phyloP scores from a whole-genome alignment of 2,113 vertebrate species.

The Gymnorhina tibicen region DNA sequence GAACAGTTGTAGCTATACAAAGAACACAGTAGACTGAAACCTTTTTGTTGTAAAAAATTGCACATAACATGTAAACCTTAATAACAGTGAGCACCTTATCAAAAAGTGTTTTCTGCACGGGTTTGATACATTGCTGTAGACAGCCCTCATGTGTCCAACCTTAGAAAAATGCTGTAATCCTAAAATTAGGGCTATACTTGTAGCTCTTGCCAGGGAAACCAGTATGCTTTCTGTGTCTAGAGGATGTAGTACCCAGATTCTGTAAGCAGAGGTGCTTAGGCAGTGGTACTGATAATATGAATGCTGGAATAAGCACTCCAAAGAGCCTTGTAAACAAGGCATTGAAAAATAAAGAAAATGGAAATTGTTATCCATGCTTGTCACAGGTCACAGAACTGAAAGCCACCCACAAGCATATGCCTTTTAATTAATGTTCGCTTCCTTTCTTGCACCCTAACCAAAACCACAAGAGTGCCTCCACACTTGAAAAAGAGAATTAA shows the following conservation, averaged over 20 bases:
- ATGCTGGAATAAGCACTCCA: not conserved
- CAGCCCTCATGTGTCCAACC: not conserved
- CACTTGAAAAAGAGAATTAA: not conserved
- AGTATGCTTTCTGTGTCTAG: not conserved
- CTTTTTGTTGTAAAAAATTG: not conserved
- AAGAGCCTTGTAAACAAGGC: not conserved
- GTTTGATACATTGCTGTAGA: not conserved
- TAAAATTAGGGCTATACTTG: not conserved
- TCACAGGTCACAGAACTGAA: not conserved
- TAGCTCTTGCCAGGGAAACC: not conserved
- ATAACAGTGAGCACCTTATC: not conserved
- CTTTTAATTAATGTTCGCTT: not conserved
- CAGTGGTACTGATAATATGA: not conserved
- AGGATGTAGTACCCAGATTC: not conserved
- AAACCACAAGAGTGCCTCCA: not conserved
- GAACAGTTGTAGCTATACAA: constrained; percentile 13
- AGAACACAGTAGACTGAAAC: not conserved
- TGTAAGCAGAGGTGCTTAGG: not conserved
- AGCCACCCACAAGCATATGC: not conserved
- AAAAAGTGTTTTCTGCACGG: not conserved
- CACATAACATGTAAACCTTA: not conserved
- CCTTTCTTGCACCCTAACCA: not conserved
- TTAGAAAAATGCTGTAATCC: not conserved
- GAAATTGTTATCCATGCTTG: not conserved
- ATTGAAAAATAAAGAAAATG: not conserved